Evolutionary conservation across 2,888 invertebrate species (phyloP), one percentile per base, ranked within the genome.

Genomic region (Thera obeliscata): DNA sequence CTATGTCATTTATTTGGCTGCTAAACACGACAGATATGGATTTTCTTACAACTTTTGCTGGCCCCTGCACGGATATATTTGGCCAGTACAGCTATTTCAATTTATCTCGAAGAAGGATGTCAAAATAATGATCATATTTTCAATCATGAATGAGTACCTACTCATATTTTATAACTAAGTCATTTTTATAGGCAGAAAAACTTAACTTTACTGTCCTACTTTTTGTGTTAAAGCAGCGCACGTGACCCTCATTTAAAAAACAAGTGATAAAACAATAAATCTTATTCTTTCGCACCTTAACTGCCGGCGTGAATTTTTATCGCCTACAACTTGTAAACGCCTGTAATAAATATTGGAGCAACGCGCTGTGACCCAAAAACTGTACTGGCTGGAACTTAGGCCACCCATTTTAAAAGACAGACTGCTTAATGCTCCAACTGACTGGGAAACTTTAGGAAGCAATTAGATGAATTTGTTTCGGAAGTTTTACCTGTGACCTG

Each of bases 291-390:
- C 41, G 41, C 52, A 56, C 61, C 55, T 61, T 56, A 55, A 61
- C 43, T 22, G 55, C 50, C 56, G 59, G 54, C 43, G 50, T 48
- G 56, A 62, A 56, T 62, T 69, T 69, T 69, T 69, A 69, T 69
- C 55, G 65, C 55, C 52, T 41, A 46, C 35, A 62, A 69, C 60
- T 66, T 69, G 69, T 66, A 66, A 66, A 69, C 69, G 69, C 66
- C 69, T 69, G 69, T 54, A 66, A 69, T 69, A 69, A 69, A 69
- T 66, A 60, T 66, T 49, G 41, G 56, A 63, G 66, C 69, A 64
- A 63, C 62, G 66, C 54, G 48, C 52, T 33, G 41, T 12, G 62
- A 55, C 48, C 63, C 43, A 60, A 64, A 60, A 58, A 22, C 60
- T 55, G 63, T 63, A 62, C 60, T 12, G 48, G 33, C 11, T 46